Percentiles rank a stretch among this genome's conserved stretches.
Conservation (phyloP, 2,888 invertebrate species). For the Bimastos eiseni region DNA sequence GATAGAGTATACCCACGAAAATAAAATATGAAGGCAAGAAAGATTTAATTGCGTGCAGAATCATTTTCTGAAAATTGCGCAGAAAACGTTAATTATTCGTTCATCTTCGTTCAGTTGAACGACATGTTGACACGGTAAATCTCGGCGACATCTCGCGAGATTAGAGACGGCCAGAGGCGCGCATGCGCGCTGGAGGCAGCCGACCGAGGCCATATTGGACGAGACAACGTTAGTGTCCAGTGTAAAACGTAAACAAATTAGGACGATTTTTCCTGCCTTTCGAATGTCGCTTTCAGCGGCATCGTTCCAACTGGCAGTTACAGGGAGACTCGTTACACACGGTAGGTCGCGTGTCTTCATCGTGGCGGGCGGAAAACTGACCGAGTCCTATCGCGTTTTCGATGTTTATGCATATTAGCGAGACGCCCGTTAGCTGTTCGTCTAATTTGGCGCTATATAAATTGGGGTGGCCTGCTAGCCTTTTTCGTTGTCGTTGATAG, state of each 20-base stretch:
- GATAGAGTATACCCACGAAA: not conserved
- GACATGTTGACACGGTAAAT: not conserved
- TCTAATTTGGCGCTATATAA: not conserved
- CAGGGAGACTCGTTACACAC: not conserved
- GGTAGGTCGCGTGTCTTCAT: not conserved
- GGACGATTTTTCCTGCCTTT: slow-evolving; percentile 7
- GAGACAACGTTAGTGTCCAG: slow-evolving; percentile 13
- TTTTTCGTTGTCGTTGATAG: not conserved
- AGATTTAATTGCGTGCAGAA: not conserved
- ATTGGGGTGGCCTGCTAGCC: not conserved
- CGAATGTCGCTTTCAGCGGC: slow-evolving; percentile 13
- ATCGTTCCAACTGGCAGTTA: not conserved
- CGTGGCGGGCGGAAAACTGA: not conserved
- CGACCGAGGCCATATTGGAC: not conserved
- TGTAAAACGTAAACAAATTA: not conserved
- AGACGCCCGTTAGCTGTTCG: not conserved
- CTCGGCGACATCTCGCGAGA: slow-evolving; percentile 7
- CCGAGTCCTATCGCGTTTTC: not conserved
- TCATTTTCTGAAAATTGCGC: not conserved
- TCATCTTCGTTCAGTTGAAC: not conserved
- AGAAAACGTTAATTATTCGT: not conserved
- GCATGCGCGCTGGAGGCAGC: slow-evolving; percentile 13
- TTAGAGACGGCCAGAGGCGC: not conserved
- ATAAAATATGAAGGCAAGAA: not conserved
- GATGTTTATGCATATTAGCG: slow-evolving; percentile 13